A percentile compares a stretch with the other conserved stretches of the same genome.
These are phyloP conservation scores for Brachypteracias leptosomus DNA, from an alignment of 2,113 vertebrate species.

Conservation along the genomic window DNA sequence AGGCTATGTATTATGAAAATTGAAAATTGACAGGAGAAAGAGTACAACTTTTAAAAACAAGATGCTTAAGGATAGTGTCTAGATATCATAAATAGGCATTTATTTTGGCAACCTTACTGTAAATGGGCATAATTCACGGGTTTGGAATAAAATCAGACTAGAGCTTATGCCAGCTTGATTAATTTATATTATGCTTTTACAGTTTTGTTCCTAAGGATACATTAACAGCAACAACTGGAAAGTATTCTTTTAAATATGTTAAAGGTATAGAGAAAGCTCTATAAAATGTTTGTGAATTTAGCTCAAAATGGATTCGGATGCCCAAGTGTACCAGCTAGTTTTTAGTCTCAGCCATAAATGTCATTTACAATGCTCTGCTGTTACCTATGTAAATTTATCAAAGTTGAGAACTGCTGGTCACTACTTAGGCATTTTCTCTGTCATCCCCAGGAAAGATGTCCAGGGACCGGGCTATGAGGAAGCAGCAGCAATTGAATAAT, in stretches of 20 bases:
- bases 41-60: background rate
- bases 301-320: background rate
- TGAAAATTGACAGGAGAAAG: background rate
- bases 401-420: background rate
- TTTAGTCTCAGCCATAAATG: background rate
- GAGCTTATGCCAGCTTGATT: background rate
- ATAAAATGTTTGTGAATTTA: background rate
- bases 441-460: slow-evolving; percentile 90
- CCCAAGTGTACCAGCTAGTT: background rate
- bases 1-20: background rate
- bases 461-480: slow-evolving; percentile 84
- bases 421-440: background rate
- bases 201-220: background rate
- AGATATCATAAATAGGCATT: background rate
- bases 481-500: slow-evolving; percentile 95
- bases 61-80: background rate
- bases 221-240: background rate
- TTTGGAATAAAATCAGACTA: background rate
- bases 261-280: background rate
- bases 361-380: background rate
- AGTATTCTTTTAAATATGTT: background rate
- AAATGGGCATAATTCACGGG: background rate
- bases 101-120: background rate
- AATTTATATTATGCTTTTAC: background rate
- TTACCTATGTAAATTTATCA: background rate